A percentile compares a stretch with the other conserved stretches of the same genome.
Conservation (phyloP, 2,113 vertebrate genomes). For the Clupea harengus region DNA sequence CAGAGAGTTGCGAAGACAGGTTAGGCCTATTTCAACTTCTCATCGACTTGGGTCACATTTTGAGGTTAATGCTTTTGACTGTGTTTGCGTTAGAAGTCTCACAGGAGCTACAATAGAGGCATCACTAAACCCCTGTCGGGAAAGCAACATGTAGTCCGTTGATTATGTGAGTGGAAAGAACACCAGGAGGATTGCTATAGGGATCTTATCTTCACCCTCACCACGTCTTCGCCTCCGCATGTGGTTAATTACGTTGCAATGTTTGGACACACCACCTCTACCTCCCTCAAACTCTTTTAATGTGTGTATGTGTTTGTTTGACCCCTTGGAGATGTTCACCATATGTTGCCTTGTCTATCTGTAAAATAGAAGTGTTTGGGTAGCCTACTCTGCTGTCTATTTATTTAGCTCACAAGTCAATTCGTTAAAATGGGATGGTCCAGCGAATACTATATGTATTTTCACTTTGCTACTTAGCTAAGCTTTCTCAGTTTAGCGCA, state of each 20-base stretch:
- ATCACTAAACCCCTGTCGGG: background rate
- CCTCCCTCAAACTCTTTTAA: constrained; percentile 52
- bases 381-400: background rate
- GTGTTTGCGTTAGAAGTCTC: background rate
- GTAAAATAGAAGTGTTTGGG: background rate
- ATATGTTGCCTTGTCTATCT: constrained; percentile 26
- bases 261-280: constrained; percentile 47
- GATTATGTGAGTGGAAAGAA: background rate
- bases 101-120: background rate
- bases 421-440: constrained; percentile 6
- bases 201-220: constrained; percentile 35
- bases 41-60: background rate
- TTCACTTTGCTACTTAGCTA: constrained; percentile 69
- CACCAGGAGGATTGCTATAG: background rate
- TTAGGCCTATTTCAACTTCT: background rate
- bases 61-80: background rate
- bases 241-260: constrained; percentile 65
- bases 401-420: background rate
- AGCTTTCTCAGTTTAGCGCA: constrained; percentile 74
- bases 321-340: constrained; percentile 22
- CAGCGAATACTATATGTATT: constrained; percentile 47
- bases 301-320: constrained; percentile 21
- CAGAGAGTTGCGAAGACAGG: background rate
- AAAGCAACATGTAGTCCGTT: constrained; percentile 1
- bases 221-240: constrained; percentile 55